phyloP scores from a whole-genome alignment of 2,113 vertebrate genomes.

The Lamprotornis superbus region DNA sequence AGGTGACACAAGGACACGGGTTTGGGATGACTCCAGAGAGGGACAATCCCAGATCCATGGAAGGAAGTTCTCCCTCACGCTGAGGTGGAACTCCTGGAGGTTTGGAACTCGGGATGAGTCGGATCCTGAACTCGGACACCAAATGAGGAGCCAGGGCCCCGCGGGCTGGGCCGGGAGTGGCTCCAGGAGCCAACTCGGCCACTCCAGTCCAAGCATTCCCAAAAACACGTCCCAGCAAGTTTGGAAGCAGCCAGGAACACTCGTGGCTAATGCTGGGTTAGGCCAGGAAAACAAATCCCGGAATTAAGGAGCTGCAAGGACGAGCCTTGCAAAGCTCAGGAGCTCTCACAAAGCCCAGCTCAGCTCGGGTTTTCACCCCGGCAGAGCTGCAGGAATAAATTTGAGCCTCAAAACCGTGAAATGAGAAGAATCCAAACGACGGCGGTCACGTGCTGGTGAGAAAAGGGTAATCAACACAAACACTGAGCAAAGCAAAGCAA shows the following conservation, averaged over 20 bases:
- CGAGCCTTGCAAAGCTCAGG: neutral
- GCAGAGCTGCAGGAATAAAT: accelerated
- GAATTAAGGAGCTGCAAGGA: neutral
- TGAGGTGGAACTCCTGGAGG: neutral
- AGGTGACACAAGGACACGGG: neutral
- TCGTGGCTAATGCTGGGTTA: constrained; percentile 17
- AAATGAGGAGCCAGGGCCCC: neutral
- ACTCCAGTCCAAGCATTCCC: neutral
- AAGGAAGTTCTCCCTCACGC: neutral
- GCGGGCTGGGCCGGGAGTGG: neutral
- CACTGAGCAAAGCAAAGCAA: constrained; percentile 34
- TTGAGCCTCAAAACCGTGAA: neutral
- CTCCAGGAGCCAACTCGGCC: neutral
- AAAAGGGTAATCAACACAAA: constrained; percentile 33
- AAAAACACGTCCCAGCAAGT: constrained; percentile 10
- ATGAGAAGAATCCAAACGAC: neutral
- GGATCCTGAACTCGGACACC: too few species aligned
- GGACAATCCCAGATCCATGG: accelerated
- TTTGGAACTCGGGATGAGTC: neutral
- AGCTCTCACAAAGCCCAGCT: accelerated
- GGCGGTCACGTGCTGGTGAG: neutral
- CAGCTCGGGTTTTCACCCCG: accelerated
- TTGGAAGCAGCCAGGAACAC: neutral
- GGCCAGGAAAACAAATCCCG: neutral
- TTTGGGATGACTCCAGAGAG: neutral